phyloP scores from a whole-genome alignment of 2,888 invertebrate genomes.

The Metalampra italica region DNA sequence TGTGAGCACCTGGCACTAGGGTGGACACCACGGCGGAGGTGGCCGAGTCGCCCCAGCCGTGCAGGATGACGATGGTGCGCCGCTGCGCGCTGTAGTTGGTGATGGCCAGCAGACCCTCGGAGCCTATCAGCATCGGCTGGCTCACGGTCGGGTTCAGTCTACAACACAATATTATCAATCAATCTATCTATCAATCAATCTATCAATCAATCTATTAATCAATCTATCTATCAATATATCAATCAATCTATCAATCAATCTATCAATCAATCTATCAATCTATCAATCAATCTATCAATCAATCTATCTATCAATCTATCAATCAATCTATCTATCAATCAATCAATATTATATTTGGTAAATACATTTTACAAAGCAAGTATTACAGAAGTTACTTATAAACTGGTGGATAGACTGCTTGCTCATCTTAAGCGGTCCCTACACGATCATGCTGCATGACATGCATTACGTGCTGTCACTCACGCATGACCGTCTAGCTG shows the following conservation, averaged over 20 bases:
- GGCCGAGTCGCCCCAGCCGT: constrained; percentile 27
- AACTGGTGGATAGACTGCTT: no score
- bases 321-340: no score
- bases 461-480: no score
- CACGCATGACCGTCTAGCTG: no score
- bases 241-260: background rate
- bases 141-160: constrained; percentile 27
- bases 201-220: background rate
- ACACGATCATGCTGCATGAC: no score
- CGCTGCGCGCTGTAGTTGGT: constrained; percentile 22
- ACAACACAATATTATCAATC: background rate
- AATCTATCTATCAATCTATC: no score
- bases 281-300: no score
- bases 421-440: no score
- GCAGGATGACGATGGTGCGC: constrained; percentile 28
- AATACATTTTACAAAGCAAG: no score
- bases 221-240: background rate
- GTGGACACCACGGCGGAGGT: constrained; percentile 18
- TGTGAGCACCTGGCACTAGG: constrained; percentile 27
- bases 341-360: no score
- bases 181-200: background rate
- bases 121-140: constrained; percentile 26
- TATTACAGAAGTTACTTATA: no score
- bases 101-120: constrained; percentile 12
- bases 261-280: no score